Percentiles rank a stretch among this genome's conserved stretches.
Conservation (phyloP, 2,113 vertebrate species). For the Scartelaos histophorus region DNA sequence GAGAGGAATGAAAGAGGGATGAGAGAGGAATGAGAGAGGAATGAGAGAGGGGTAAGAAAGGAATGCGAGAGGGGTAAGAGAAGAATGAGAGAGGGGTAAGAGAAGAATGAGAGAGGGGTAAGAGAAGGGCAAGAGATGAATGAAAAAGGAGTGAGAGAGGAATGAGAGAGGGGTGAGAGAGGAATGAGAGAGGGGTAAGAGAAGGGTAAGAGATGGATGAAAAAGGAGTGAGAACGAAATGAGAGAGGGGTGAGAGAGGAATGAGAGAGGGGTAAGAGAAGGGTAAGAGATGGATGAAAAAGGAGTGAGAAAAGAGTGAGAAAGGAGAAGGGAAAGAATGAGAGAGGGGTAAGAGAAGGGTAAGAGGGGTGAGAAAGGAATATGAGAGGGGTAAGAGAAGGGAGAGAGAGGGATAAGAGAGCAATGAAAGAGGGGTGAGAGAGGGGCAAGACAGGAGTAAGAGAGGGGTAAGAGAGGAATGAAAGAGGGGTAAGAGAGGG, state of each 20-base stretch:
- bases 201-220: slow-evolving; percentile 7
- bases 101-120: too few species aligned
- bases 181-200: neutral
- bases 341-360: neutral
- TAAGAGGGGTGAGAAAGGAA: too few species aligned
- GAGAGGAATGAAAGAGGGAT: too few species aligned
- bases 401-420: too few species aligned
- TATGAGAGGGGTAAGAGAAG: too few species aligned
- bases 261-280: slow-evolving; percentile 8
- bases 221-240: neutral
- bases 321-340: too few species aligned
- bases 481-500: neutral
- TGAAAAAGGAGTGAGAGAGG: neutral
- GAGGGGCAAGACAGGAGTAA: too few species aligned
- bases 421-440: too few species aligned
- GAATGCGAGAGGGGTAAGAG: slow-evolving; percentile 17
- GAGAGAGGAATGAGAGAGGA: too few species aligned
- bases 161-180: neutral
- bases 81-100: neutral
- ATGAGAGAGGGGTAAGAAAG: slow-evolving; percentile 7
- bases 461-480: too few species aligned
- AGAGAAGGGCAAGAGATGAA: slow-evolving; percentile 8
- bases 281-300: too few species aligned
- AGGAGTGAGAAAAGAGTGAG: neutral
- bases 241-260: neutral